Percentiles rank a stretch among this genome's conserved stretches.
phyloP scores from a whole-genome alignment of 2,888 invertebrate species.

The Xylota segnis region DNA sequence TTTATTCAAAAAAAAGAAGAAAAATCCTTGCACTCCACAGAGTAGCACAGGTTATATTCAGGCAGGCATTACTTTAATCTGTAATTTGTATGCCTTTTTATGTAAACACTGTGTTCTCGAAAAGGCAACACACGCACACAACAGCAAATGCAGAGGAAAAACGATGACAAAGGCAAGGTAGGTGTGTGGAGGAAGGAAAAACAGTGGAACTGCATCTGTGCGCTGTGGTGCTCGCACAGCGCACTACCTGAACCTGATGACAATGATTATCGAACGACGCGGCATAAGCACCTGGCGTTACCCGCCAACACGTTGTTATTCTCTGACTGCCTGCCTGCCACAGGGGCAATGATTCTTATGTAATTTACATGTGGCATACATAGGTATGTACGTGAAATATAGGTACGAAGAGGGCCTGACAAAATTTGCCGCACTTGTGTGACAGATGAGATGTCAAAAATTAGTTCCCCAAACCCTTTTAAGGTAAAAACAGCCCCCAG shows the following conservation, averaged over 20 bases:
- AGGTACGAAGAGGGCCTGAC: slow-evolving; percentile 38
- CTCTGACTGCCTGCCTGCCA: slow-evolving; percentile 17
- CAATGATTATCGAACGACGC: slow-evolving; percentile 63
- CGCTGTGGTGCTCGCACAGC: background rate
- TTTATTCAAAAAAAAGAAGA: slow-evolving; percentile 31
- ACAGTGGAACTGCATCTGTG: slow-evolving; percentile 36
- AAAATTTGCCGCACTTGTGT: slow-evolving; percentile 22
- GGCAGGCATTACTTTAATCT: slow-evolving; percentile 65
- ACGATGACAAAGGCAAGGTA: background rate
- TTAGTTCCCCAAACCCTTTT: background rate
- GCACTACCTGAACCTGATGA: slow-evolving; percentile 64
- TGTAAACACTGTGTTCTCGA: slow-evolving; percentile 63
- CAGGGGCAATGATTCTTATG: slow-evolving; percentile 52
- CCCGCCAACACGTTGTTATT: slow-evolving; percentile 63
- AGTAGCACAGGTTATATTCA: slow-evolving; percentile 48
- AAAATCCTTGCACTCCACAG: slow-evolving; percentile 56
- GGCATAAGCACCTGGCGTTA: slow-evolving; percentile 67
- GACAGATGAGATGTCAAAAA: slow-evolving; percentile 28
- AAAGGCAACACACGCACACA: slow-evolving; percentile 30
- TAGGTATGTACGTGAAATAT: too few relatives aligned
- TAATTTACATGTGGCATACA: slow-evolving; percentile 31
- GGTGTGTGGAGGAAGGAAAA: background rate
- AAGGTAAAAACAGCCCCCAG: background rate
- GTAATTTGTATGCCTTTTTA: slow-evolving; percentile 68
- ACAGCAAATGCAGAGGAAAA: background rate